Evolutionary conservation across 1,140 invertebrate genomes (phyloP).

Genomic region (Microplitis mediator): DNA sequence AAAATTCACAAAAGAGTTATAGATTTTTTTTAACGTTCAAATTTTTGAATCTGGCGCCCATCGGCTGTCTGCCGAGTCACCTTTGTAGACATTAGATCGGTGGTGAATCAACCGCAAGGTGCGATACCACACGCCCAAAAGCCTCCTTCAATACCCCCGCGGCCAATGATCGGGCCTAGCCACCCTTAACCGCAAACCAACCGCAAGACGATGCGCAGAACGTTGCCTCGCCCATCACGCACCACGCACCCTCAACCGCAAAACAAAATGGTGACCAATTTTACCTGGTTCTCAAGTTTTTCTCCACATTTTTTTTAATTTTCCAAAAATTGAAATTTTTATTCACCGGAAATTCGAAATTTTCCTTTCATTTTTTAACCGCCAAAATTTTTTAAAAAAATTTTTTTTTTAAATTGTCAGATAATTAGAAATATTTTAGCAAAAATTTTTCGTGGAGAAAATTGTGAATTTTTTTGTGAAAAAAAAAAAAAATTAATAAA

Average conservation of each 20-base stretch:
- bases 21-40: too few species aligned
- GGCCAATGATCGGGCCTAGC: constrained; percentile 63
- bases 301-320: not conserved
- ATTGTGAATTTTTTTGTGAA: too few species aligned
- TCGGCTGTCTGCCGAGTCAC: too few species aligned
- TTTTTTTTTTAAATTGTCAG: too few species aligned
- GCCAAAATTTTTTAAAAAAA: too few species aligned
- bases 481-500: too few species aligned
- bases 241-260: constrained; percentile 55
- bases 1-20: too few species aligned
- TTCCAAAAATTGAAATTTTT: constrained; percentile 1
- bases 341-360: too few species aligned
- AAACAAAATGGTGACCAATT: constrained; percentile 60
- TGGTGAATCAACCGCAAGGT: constrained; percentile 52
- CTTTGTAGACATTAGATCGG: constrained; percentile 25
- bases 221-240: constrained; percentile 41
- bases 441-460: too few species aligned
- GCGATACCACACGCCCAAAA: constrained; percentile 60
- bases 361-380: too few species aligned
- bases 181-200: constrained; percentile 62
- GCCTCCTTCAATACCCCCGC: constrained; percentile 57
- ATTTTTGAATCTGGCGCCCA: too few species aligned
- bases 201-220: constrained; percentile 64
- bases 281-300: not conserved
- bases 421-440: too few species aligned